Evolutionary conservation across 2,888 invertebrate species (phyloP), one percentile per base, ranked within the genome.

Genomic region (Hymenopus coronatus): DNA sequence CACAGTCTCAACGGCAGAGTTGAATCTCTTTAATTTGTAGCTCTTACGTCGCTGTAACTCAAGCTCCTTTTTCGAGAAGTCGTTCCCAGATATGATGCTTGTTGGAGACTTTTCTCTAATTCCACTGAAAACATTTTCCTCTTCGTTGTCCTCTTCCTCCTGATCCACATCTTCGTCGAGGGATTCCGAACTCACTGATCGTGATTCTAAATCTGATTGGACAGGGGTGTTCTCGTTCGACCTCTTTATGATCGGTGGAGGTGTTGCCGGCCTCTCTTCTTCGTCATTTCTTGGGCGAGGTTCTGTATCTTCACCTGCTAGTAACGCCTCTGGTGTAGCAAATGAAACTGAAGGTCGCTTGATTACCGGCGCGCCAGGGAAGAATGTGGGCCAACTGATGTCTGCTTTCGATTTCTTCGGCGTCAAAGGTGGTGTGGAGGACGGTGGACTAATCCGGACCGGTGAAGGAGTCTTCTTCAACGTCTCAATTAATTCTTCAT

Each of bases 361-460:
- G 46, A 89, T 89, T 28, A 89, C 90, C 14, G 90, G 90, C 15
- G 83, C 89, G 70, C 87, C 88, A 15, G 89, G 90, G 20, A 46
- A 82, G 83, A 90, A 90, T n/a, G 89, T 88, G 9, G 90, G 90
- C 90, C 90, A 90, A 33, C 88, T 90, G 28, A 90, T 90, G 84
- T 90, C 90, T 28, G 89, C 90, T 83, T 54, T 89, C 28, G 83
- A 83, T 4, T 54, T 83, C 25, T 54, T 82, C 14, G 89, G 86
- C 2, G 82, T 9, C 82, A 82, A 28, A 9, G 81, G 70, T 20
- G 54, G 54, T 3, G 54, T 70, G 54, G 54, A 70, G 6, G 20
- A 20, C 20, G 54, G 54, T 8, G 54, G 20, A 3, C 54, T 70
- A 70, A 25, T 70, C 54, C 54, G 54, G 25, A 70, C 20, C 20